These are phyloP conservation scores for Rhegmatorhina hoffmannsi DNA, from an alignment of 2,113 vertebrate species.

Conservation along the genomic window DNA sequence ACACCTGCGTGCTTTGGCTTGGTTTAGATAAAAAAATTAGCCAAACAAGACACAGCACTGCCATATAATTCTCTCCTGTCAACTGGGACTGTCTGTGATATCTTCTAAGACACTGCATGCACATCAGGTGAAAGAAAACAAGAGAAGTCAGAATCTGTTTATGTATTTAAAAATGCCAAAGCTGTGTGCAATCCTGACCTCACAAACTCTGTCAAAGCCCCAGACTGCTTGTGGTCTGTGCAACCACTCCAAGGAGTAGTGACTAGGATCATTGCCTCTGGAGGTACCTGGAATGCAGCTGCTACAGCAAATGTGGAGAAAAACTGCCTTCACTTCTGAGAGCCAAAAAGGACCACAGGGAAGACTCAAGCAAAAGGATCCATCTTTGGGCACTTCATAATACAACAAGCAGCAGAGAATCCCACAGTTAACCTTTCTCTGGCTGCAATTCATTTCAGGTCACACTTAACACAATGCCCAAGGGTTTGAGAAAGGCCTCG, in stretches of 20 bases:
- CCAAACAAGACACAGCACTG: not conserved
- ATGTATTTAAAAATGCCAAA: not conserved
- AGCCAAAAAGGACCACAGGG: not conserved
- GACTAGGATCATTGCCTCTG: not conserved
- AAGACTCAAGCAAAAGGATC: not conserved
- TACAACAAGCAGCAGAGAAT: not conserved
- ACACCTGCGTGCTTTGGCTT: not conserved
- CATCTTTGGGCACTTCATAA: not conserved
- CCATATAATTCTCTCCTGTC: not conserved
- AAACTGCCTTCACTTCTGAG: not conserved
- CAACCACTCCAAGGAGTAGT: not conserved
- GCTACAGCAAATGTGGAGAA: fast-evolving
- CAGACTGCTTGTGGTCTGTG: no score
- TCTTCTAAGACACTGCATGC: not conserved
- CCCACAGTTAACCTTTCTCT: not conserved
- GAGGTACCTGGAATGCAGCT: not conserved
- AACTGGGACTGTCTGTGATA: not conserved
- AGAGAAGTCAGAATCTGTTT: not conserved
- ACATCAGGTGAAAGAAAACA: not conserved
- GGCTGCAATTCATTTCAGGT: not conserved
- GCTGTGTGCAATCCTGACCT: not conserved
- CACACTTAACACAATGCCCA: not conserved
- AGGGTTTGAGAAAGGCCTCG: not conserved
- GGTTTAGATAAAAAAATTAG: not conserved
- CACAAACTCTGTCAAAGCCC: not conserved